These are phyloP conservation scores for Rhadina sibilatrix DNA, from an alignment of 2,113 vertebrate genomes.

Conservation along the genomic window DNA sequence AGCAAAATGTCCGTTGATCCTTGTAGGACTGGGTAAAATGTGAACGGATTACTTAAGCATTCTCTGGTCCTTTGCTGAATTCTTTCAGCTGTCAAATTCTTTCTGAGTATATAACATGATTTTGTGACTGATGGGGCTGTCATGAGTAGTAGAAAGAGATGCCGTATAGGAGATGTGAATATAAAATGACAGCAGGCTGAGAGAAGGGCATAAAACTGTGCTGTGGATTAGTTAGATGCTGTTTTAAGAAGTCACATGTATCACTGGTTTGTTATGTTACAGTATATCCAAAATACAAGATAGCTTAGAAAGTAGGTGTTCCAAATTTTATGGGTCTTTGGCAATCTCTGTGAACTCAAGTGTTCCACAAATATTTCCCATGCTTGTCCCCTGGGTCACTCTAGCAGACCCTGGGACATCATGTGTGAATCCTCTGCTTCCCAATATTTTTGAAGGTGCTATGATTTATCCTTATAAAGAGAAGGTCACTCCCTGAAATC, in stretches of 20 bases:
- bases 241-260: neutral
- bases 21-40: neutral
- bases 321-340: neutral
- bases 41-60: neutral
- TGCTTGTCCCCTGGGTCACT: neutral
- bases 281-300: neutral
- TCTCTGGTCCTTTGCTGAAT: neutral
- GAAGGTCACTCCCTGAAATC: neutral
- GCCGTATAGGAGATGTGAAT: neutral
- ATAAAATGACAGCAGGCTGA: neutral
- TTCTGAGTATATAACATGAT: neutral
- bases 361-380: neutral
- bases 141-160: neutral
- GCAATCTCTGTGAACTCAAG: neutral
- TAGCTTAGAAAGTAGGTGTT: neutral
- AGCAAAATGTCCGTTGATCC: neutral
- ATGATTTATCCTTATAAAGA: neutral
- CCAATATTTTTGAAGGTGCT: neutral
- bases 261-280: neutral
- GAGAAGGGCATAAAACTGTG: neutral
- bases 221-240: neutral
- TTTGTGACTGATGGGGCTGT: slow-evolving; percentile 4
- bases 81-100: slow-evolving; percentile 1
- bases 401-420: neutral
- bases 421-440: neutral